Evolutionary conservation across 2,888 invertebrate species (phyloP), one percentile per base, ranked within the genome.

Genomic region (Cataglyphis altisquamis): DNA sequence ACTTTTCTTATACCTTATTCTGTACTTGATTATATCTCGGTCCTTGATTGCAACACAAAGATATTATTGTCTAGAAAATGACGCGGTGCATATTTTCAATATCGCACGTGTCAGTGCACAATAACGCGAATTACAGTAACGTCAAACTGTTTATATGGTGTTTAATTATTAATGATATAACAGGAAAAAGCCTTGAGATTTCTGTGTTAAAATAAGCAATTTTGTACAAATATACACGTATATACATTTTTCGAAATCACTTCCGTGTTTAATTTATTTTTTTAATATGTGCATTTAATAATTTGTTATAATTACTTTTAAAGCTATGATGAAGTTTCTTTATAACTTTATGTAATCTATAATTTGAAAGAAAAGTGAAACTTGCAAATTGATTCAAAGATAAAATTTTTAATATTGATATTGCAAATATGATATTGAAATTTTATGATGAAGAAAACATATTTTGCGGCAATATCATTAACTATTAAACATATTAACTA

Each of bases 131-230:
- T 48, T 48, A 48, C 6, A 48, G 0, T 48, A 52, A n/a, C 6
- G 48, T 8, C n/a, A 52, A 52, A n/a, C 0, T 52, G 18, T 52
- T n/a, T n/a, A n/a, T 52, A 52, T 8, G n/a, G 48, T 52, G 8
- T 52, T n/a, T 52, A 52, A 52, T 52, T n/a, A n/a, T 52, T 52
- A n/a, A 52, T 52, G 6, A 52, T n/a, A 52, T 52, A 52, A 52
- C 48, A n/a, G 48, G 18, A n/a, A 52, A n/a, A 52, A 52, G n/a
- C n/a, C n/a, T n/a, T 8, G 8, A n/a, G 5, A 45, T 45, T 45
- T 52, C n/a, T n/a, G 6, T 52, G 8, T n/a, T 52, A n/a, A 8
- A 52, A 6, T 52, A 8, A 52, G 6, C 8, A 52, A n/a, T 8
- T 52, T 52, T 52, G n/a, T n/a, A 52, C n/a, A 52, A 52, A 52